phyloP scores from a whole-genome alignment of 2,113 vertebrate genomes.

The Tiliqua scincoides region DNA sequence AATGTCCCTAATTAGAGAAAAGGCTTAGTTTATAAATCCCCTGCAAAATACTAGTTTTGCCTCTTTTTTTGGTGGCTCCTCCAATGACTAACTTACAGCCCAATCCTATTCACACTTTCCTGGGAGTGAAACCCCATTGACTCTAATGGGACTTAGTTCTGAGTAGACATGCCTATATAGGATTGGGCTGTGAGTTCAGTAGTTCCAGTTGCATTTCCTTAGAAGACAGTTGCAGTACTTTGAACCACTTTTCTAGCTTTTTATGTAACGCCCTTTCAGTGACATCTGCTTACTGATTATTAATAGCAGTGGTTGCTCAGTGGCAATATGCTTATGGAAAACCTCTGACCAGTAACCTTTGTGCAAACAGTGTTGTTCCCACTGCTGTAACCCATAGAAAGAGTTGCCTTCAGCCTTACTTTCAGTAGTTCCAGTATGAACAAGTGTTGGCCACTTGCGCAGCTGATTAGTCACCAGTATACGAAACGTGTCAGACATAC shows the following conservation, averaged over 20 bases:
- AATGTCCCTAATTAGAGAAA: not conserved
- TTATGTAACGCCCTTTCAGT: not conserved
- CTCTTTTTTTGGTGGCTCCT: not conserved
- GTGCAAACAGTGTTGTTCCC: not conserved
- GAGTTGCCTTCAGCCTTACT: not conserved
- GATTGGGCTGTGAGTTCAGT: too few relatives aligned
- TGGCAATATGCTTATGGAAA: not conserved
- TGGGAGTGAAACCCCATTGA: too few relatives aligned
- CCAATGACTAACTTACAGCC: too few relatives aligned
- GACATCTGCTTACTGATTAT: not conserved
- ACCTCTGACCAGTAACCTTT: not conserved
- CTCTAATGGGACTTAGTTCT: too few relatives aligned
- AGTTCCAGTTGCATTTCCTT: not conserved
- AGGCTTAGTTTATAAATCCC: not conserved
- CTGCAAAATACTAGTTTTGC: not conserved
- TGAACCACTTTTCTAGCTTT: not conserved
- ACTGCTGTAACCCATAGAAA: not conserved
- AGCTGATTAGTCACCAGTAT: not conserved
- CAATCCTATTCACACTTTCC: too few relatives aligned
- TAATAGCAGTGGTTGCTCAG: not conserved
- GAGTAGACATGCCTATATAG: too few relatives aligned
- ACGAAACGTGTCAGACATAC: not conserved
- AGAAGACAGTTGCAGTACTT: not conserved
- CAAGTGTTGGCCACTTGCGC: not conserved
- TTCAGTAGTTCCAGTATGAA: not conserved